Conservation (phyloP, 2,797 vertebrate species). For the Triplophysa bombifrons region DNA sequence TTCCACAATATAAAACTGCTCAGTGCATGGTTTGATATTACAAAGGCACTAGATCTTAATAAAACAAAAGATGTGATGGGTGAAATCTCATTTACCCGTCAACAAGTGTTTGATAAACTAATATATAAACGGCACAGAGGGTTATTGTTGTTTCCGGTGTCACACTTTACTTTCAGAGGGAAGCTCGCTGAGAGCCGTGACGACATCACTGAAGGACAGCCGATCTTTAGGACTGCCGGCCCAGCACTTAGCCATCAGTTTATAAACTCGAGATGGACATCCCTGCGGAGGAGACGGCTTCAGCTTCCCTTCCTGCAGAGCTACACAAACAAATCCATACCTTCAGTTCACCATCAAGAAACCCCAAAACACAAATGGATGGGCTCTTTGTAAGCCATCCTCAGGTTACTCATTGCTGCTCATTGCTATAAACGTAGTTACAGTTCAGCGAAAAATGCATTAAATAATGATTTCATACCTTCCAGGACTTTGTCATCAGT, state of each 20-base stretch:
- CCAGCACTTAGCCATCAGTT: slow-evolving; percentile 87
- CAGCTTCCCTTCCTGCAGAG: slow-evolving; percentile 78
- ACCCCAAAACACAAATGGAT: too few species aligned
- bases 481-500: slow-evolving; percentile 82
- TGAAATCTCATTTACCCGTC: background rate
- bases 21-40: slow-evolving; percentile 55
- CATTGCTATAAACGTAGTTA: too few species aligned
- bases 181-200: slow-evolving; percentile 75
- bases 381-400: too few species aligned
- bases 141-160: background rate
- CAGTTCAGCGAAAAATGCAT: background rate
- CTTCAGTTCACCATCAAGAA: background rate
- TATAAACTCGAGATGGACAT: slow-evolving; percentile 82
- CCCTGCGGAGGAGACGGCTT: slow-evolving; percentile 78
- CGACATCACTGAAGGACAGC: slow-evolving; percentile 84
- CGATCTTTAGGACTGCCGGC: slow-evolving; percentile 85
- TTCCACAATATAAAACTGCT: slow-evolving; percentile 53
- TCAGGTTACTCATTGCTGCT: too few species aligned
- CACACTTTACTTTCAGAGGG: slow-evolving; percentile 82
- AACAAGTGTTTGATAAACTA: background rate
- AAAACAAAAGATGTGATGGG: slow-evolving; percentile 1
- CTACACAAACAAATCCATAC: slow-evolving; percentile 61
- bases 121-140: slow-evolving; percentile 15
- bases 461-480: slow-evolving; percentile 67
- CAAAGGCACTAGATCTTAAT: slow-evolving; percentile 42